A percentile compares a stretch with the other conserved stretches of the same genome.
phyloP scores from a whole-genome alignment of 1,140 invertebrate genomes.

The Palaemon carinicauda region DNA sequence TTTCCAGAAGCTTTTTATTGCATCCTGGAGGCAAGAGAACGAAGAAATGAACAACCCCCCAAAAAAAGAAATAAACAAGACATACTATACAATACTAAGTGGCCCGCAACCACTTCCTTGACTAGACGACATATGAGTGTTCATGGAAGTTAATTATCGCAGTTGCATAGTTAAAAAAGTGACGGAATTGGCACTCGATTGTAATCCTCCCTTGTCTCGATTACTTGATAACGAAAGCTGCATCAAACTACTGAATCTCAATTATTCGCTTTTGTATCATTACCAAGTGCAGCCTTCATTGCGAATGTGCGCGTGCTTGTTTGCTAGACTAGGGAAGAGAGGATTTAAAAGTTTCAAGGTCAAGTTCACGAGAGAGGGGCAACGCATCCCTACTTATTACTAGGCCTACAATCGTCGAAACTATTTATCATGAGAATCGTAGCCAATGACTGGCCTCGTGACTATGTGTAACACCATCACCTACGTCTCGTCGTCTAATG shows the following conservation, averaged over 20 bases:
- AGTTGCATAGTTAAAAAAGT: conserved; percentile 56
- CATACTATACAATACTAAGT: neutral
- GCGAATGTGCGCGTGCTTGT: too few relatives aligned
- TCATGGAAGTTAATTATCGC: conserved; percentile 15
- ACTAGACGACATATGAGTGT: conserved; percentile 39
- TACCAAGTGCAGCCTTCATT: neutral
- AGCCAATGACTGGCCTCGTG: conserved; percentile 41
- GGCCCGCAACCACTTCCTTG: neutral
- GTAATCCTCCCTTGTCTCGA: conserved; percentile 42
- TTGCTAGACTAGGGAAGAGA: neutral
- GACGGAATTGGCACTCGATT: conserved; percentile 51
- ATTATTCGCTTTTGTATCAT: neutral
- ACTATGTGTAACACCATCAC: neutral
- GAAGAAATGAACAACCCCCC: neutral
- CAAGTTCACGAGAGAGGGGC: conserved; percentile 35
- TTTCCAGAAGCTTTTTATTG: conserved; percentile 10
- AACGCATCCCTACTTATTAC: neutral
- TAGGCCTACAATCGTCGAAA: conserved; percentile 25
- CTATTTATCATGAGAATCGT: conserved; percentile 1
- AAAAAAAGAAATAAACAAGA: conserved; percentile 9
- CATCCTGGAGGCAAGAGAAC: neutral
- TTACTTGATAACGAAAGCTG: neutral
- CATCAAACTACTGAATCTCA: neutral
- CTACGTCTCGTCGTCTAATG: neutral
- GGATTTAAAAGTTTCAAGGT: neutral